phyloP scores from a whole-genome alignment of 2,888 invertebrate genomes.

The Seira sanloemensis region DNA sequence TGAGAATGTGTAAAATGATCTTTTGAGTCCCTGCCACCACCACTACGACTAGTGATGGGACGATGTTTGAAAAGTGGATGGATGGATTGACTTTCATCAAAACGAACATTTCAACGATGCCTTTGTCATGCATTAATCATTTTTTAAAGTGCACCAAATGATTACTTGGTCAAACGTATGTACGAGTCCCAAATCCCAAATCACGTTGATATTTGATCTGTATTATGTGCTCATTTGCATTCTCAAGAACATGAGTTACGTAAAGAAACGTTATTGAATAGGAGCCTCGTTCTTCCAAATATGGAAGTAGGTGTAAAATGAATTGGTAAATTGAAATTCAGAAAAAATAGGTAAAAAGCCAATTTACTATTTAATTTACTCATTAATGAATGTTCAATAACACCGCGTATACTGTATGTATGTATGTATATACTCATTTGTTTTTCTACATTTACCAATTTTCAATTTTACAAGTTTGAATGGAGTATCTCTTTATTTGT shows the following conservation, averaged over 20 bases:
- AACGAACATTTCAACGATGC: neutral
- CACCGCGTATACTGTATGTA: neutral
- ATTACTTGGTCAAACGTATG: neutral
- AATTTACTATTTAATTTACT: neutral
- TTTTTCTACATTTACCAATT: neutral
- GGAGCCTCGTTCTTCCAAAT: neutral
- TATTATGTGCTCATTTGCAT: neutral
- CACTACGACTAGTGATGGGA: slow-evolving; percentile 10
- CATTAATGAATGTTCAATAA: neutral
- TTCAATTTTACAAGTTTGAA: neutral
- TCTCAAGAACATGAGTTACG: neutral
- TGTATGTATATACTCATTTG: neutral
- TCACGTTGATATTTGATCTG: neutral
- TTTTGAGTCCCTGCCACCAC: neutral
- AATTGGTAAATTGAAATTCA: neutral
- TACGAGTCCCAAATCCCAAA: neutral
- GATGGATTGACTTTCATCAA: slow-evolving; percentile 22
- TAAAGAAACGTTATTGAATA: too few relatives aligned
- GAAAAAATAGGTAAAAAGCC: neutral
- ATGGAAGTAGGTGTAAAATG: neutral
- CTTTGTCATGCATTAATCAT: neutral
- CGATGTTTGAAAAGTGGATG: slow-evolving; percentile 6
- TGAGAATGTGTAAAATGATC: neutral
- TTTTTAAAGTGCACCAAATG: too few relatives aligned
- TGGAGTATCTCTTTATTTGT: neutral